Conservation (phyloP, 2,797 vertebrate species). For the Simalia tracyae region DNA sequence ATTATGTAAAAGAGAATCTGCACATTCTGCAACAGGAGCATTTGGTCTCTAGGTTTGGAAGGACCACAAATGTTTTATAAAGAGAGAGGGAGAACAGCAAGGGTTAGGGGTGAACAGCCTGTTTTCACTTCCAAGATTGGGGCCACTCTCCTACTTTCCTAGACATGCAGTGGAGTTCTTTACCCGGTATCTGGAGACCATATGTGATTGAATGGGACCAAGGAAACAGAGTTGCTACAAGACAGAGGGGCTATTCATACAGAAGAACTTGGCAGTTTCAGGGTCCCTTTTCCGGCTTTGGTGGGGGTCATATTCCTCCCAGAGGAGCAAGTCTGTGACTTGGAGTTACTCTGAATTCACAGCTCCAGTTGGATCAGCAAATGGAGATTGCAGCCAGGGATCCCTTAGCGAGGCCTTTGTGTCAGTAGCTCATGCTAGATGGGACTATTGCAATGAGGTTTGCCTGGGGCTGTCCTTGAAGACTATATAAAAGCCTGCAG, state of each 20-base stretch:
- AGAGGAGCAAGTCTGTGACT: background rate
- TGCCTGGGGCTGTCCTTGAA: too few relatives aligned
- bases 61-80: background rate
- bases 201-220: background rate
- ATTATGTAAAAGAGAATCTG: background rate
- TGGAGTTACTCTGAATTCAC: background rate
- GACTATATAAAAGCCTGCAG: too few relatives aligned
- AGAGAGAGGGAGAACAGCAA: background rate
- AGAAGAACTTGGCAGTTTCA: background rate
- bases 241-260: background rate
- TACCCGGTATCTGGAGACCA: background rate
- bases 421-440: too few relatives aligned
- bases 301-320: background rate
- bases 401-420: too few relatives aligned
- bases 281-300: background rate
- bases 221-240: background rate
- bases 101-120: too few relatives aligned
- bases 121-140: background rate
- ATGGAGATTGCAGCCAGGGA: too few relatives aligned
- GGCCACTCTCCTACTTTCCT: background rate
- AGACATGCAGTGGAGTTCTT: background rate
- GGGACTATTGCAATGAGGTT: too few relatives aligned
- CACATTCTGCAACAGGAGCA: background rate
- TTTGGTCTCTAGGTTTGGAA: background rate
- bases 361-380: background rate